Base-by-base conservation (phyloP, 2,888 invertebrate genomes). In the Oxystoma pomonae region DNA sequence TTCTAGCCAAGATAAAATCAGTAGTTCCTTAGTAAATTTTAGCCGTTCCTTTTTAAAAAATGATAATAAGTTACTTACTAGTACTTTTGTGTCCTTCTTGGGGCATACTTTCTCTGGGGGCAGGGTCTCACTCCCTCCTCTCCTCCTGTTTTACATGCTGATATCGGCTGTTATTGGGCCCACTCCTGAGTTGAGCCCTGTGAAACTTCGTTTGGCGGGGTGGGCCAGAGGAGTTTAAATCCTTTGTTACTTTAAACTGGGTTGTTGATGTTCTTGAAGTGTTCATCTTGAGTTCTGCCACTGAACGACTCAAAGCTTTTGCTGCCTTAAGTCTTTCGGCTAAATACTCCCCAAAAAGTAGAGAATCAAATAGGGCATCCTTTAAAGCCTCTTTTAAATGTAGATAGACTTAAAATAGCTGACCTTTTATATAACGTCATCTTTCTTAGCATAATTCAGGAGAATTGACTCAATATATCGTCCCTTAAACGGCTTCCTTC, bases 1-100 rank as follows among this genome's bases (percentile, higher is more conserved):
- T 21, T 55, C 52, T 16, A 62, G 22, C 50, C 58, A 62, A n/a
- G 57, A 58, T 57, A 58, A 58, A 51, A 62, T 58, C 12, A 16
- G 35, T 17, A 1, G 49, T 7, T 62, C 49, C 5, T 12, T 50
- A 7, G 50, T n/a, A 50, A 49, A 49, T 21, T 58, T 16, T 12
- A 17, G 5, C 58, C 58, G 50, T 12, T 19, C 9, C 5, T 52
- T 9, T 7, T n/a, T 16, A 50, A 58, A 58, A 52, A n/a, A n/a
- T n/a, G n/a, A n/a, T n/a, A n/a, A n/a, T n/a, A 12, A 19, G n/a
- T 19, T 35, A 35, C 35, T 12, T 35, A 12, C 35, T 7, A 35
- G 12, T 12, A 35, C 35, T 7, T 12, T 35, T 35, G 12, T 12
- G 12, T 35, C 12, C 12, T 7, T 35, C 12, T 35, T 3, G 3